These are phyloP conservation scores for Atta cephalotes DNA, from an alignment of 1,140 invertebrate species.

Conservation along the genomic window DNA sequence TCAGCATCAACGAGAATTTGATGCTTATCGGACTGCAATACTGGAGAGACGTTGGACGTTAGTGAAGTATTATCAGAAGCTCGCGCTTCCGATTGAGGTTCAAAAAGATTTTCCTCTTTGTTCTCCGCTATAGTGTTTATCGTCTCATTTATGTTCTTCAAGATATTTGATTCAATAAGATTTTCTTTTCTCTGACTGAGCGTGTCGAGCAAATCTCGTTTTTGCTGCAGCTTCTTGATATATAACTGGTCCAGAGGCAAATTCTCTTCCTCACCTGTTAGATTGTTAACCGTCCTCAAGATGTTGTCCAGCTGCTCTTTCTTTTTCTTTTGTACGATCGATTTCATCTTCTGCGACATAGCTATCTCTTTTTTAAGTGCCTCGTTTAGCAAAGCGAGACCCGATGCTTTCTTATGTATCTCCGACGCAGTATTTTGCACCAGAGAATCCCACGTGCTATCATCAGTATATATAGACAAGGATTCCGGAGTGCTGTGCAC, in stretches of 20 bases:
- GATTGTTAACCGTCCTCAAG: constrained; percentile 14
- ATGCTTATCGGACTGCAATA: background rate
- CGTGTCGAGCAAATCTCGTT: constrained; percentile 33
- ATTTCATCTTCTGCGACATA: constrained; percentile 56
- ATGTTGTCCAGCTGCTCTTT: constrained; percentile 59
- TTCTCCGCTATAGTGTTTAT: constrained; percentile 77
- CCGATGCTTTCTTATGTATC: constrained; percentile 68
- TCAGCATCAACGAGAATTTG: constrained; percentile 41
- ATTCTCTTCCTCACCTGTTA: constrained; percentile 71
- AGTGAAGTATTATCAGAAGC: background rate
- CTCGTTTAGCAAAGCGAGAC: constrained; percentile 78
- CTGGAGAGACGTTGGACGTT: background rate
- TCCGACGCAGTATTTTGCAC: constrained; percentile 61
- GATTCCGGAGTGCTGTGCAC: constrained; percentile 26
- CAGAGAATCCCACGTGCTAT: constrained; percentile 78
- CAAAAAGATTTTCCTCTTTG: constrained; percentile 41
- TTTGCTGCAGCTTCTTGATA: constrained; percentile 55
- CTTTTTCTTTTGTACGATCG: constrained; percentile 60
- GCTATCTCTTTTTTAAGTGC: constrained; percentile 77
- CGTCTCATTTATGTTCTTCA: constrained; percentile 72
- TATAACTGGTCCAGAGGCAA: constrained; percentile 64
- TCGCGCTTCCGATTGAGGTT: background rate
- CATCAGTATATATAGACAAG: constrained; percentile 80
- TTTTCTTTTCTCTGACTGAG: constrained; percentile 57
- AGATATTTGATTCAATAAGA: constrained; percentile 2